Base-by-base conservation (phyloP, 2,113 vertebrate species). In the Phyllopteryx taeniolatus region DNA sequence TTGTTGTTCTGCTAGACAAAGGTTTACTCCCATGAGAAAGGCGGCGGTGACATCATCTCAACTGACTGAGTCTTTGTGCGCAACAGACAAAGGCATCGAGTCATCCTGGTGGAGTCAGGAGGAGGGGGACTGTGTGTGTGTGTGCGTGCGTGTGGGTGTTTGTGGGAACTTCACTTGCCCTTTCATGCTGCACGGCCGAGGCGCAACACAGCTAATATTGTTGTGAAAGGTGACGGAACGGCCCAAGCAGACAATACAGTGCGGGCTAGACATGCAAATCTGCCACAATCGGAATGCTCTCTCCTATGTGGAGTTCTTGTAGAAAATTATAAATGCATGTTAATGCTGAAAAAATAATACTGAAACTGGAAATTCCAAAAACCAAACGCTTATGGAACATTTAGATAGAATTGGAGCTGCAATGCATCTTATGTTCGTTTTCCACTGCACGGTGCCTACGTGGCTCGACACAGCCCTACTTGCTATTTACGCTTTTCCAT, bases 11-110 rank as follows among this genome's bases (percentile, higher is more conserved):
- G 67, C 85, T 85, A 84, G 89, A 92, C 90, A 93, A 93, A 92
- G 90, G 83, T 93, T 92, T 90, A 84, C 88, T 92, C 90, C 91
- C 91, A 91, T 90, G 91, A 92, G 91, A 91, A 92, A 89, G 90
- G 90, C 87, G 49, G 87, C 73, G 84, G 87, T 93, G 91, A 93
- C 92, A 93, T 93, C 92, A 93, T 92, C 86, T 91, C 88, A 82
- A 90, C 89, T 93, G 91, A 93, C 90, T 92, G 91, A 78, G 85
- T 84, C 90, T 92, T 93, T 93, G 92, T 93, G 83, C 72, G 22
- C 66, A 2, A 6, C 75, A 87, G 85, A 93, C 92, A 93, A 93
- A 93, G 87, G 73, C 85, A 80, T 66, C 81, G 77, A 91, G 91
- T 93, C 92, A 92, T 91, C 84, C 88, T 84, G 88, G 83, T 82